These are phyloP conservation scores for Centruroides vittatus DNA, from an alignment of 1,140 invertebrate genomes.

Conservation along the genomic window DNA sequence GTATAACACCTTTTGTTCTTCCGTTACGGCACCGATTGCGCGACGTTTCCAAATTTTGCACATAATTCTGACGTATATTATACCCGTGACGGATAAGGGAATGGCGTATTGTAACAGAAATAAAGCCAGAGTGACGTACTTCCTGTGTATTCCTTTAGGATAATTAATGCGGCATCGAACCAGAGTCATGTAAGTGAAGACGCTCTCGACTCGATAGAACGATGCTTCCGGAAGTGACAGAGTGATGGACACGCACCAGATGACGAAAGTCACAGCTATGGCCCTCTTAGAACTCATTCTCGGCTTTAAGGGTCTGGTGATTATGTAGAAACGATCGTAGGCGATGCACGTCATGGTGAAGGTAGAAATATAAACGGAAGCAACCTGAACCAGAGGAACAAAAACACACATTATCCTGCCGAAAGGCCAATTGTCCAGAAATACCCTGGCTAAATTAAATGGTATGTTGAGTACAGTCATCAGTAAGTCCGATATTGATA, in stretches of 20 bases:
- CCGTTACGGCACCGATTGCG: constrained; percentile 23
- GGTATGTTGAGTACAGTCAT: constrained; percentile 77
- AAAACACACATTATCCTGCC: constrained; percentile 33
- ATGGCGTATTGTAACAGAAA: constrained; percentile 38
- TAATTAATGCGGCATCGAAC: constrained; percentile 30
- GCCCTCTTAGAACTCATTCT: constrained; percentile 24
- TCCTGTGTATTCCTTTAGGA: constrained; percentile 19
- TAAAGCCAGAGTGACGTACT: constrained; percentile 29
- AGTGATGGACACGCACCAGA: constrained; percentile 34
- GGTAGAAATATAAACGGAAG: constrained; percentile 38
- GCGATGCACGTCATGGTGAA: constrained; percentile 40
- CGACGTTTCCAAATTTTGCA: constrained; percentile 22
- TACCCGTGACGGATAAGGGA: constrained; percentile 32
- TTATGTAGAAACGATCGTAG: constrained; percentile 36
- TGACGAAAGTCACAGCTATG: constrained; percentile 12
- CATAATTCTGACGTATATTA: constrained; percentile 32
- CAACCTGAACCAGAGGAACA: constrained; percentile 36
- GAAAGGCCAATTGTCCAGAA: constrained; percentile 32
- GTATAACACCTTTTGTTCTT: constrained; percentile 21
- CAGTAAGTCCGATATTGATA: constrained; percentile 67
- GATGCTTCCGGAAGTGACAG: constrained; percentile 37
- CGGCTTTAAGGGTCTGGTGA: constrained; percentile 33
- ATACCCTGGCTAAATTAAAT: constrained; percentile 35
- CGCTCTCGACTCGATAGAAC: constrained; percentile 25
- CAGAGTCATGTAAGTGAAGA: constrained; percentile 21